A percentile compares a stretch with the other conserved stretches of the same genome.
phyloP scores from a whole-genome alignment of 2,797 vertebrate species.

The Danio tinwini region DNA sequence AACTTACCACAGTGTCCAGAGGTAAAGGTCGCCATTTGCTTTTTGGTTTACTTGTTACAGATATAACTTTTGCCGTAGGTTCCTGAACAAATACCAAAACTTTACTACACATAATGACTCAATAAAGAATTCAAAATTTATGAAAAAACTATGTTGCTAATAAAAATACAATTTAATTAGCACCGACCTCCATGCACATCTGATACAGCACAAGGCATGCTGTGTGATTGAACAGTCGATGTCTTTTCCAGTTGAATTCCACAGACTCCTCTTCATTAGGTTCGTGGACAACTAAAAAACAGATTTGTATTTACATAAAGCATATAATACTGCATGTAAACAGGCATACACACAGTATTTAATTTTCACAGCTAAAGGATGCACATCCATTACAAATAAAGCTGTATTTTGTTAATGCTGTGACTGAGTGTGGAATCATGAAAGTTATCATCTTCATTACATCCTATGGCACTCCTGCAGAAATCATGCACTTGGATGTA shows the following conservation, averaged over 20 bases:
- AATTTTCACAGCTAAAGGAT: too few relatives aligned
- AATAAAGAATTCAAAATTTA: not conserved
- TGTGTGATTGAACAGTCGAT: slow-evolving; percentile 94
- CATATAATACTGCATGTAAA: too few relatives aligned
- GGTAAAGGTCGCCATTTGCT: slow-evolving; percentile 97
- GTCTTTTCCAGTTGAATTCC: slow-evolving; percentile 95
- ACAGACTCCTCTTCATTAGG: slow-evolving; percentile 83
- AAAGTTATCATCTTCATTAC: too few relatives aligned
- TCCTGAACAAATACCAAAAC: slow-evolving; percentile 77
- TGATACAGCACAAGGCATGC: slow-evolving; percentile 97
- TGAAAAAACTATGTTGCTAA: not conserved
- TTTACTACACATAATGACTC: not conserved
- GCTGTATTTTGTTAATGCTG: too few relatives aligned
- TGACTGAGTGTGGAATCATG: too few relatives aligned
- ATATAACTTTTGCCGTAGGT: slow-evolving; percentile 89
- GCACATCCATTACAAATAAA: too few relatives aligned
- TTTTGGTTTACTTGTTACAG: slow-evolving; percentile 93
- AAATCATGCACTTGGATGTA: too few relatives aligned
- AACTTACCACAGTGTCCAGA: slow-evolving; percentile 95
- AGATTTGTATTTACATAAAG: slow-evolving; percentile 6
- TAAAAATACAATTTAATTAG: not conserved
- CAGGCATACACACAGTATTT: too few relatives aligned
- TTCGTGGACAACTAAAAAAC: slow-evolving; percentile 85
- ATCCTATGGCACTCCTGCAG: too few relatives aligned
- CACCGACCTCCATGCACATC: slow-evolving; percentile 94